Evolutionary conservation across 2,888 invertebrate genomes (phyloP).

Genomic region (Pasiphila rectangulata): DNA sequence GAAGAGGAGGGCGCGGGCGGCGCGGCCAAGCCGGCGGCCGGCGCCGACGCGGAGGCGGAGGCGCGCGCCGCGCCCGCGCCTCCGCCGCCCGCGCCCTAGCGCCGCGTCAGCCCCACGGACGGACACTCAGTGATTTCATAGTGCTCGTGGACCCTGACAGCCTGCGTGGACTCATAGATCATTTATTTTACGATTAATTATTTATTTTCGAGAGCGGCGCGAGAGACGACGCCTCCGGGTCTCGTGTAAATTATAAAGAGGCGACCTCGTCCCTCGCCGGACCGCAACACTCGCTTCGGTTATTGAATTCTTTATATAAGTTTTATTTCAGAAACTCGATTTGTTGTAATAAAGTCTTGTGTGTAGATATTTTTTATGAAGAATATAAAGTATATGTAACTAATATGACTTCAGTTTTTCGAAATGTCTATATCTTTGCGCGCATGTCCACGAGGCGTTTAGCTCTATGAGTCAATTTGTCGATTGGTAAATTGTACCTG

Average conservation of each 20-base stretch:
- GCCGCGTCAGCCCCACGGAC: constrained; percentile 21
- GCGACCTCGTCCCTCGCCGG: constrained; percentile 32
- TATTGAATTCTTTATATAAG: constrained; percentile 55
- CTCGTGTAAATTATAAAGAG: constrained; percentile 38
- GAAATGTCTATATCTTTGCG: constrained; percentile 34
- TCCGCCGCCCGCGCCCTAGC: constrained; percentile 49
- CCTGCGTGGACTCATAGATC: constrained; percentile 16
- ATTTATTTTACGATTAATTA: constrained; percentile 39
- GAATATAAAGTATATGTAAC: constrained; percentile 78
- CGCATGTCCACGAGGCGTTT: constrained; percentile 13
- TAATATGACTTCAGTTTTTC: constrained; percentile 62
- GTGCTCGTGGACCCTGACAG: constrained; percentile 25
- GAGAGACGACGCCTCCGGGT: constrained; percentile 31
- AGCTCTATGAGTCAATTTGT: constrained; percentile 24
- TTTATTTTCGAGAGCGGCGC: constrained; percentile 44
- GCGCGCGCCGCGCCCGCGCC: constrained; percentile 39
- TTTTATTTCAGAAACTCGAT: constrained; percentile 70
- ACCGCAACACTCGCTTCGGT: constrained; percentile 36
- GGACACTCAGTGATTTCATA: constrained; percentile 26
- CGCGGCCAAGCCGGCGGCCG: constrained; percentile 24
- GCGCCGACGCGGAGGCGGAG: too few species aligned
- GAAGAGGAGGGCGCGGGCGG: constrained; percentile 79
- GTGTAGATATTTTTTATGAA: constrained; percentile 80
- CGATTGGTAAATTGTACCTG: constrained; percentile 21
- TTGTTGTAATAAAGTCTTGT: constrained; percentile 76